phyloP scores from a whole-genome alignment of 2,797 vertebrate species.

The Benthosema pterotum region DNA sequence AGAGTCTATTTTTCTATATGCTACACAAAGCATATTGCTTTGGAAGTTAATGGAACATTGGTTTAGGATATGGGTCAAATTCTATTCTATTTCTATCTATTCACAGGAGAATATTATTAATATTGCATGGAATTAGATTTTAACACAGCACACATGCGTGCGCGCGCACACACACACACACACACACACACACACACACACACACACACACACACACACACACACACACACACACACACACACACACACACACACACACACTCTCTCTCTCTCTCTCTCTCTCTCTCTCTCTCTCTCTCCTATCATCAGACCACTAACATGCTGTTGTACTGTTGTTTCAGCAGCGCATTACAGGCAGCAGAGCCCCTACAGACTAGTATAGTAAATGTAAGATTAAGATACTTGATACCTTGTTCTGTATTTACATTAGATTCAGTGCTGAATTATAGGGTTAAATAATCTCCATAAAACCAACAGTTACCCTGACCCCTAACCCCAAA shows the following conservation, averaged over 20 bases:
- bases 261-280: too few species aligned
- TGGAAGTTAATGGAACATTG: constrained; percentile 1
- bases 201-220: not conserved
- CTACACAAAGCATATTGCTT: constrained; percentile 4
- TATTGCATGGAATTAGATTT: constrained; percentile 16
- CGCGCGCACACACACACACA: too few species aligned
- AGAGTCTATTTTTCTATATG: not conserved
- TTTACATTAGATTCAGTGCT: constrained; percentile 2
- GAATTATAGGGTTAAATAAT: too few species aligned
- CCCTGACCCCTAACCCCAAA: too few species aligned
- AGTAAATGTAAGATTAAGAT: constrained; percentile 29
- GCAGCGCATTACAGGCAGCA: constrained; percentile 6
- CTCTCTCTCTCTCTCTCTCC: too few species aligned
- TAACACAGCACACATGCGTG: not conserved
- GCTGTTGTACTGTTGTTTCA: constrained; percentile 18
- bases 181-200: not conserved
- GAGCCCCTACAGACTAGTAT: constrained; percentile 33
- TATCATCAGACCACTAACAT: not conserved
- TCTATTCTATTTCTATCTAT: constrained; percentile 15
- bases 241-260: constrained; percentile 7
- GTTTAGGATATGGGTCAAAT: constrained; percentile 24
- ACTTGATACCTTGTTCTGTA: constrained; percentile 19
- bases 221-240: not conserved
- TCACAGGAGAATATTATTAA: constrained; percentile 11
- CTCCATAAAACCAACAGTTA: too few species aligned